Evolutionary conservation across 2,888 invertebrate genomes (phyloP), one percentile per base, ranked within the genome.

Genomic region (Pinctada fucata): DNA sequence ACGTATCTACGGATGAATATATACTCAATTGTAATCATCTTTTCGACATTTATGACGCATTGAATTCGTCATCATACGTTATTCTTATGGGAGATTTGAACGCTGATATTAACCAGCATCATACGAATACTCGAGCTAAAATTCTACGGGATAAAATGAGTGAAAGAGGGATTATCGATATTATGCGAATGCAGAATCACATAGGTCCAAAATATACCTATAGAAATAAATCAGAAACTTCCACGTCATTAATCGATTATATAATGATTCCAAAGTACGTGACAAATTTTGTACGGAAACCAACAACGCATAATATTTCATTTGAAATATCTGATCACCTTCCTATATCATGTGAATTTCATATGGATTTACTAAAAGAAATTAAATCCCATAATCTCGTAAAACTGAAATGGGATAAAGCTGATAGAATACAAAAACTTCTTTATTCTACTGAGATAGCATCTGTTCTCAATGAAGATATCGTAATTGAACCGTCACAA

Each of bases 301-400:
- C 48, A 49, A 16, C n/a, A 65, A 73, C 10, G 16, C n/a, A 67
- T 31, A 16, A 31, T 45, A 45, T 63, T 51, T 50, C 66, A 13
- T 75, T 49, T 67, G 66, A 50, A 49, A 50, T 67, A 5, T 75
- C 74, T n/a, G 74, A 75, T 65, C 74, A 75, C 49, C 45, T 49
- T 45, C 66, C 51, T 6, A 45, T 51, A 3, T 50, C 10, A 13
- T 4, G 66, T 4, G 6, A 10, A 16, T 8, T 66, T 13, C 3
- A 67, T 31, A n/a, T 31, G 2, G 48, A 45, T 45, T 67, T 50
- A 31, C 16, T 67, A 67, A 10, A 50, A 45, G 16, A 67, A 4
- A 31, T 31, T 13, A 3, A 3, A 3, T 3, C 5, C 2, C 1
- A 16, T 13, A 6, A 65, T 49, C n/a, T 50, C 10, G 45, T n/a